Percentiles rank a stretch among this genome's conserved stretches.
Evolutionary conservation across 2,888 invertebrate genomes (phyloP).

Genomic region (Cybosia mesomella): DNA sequence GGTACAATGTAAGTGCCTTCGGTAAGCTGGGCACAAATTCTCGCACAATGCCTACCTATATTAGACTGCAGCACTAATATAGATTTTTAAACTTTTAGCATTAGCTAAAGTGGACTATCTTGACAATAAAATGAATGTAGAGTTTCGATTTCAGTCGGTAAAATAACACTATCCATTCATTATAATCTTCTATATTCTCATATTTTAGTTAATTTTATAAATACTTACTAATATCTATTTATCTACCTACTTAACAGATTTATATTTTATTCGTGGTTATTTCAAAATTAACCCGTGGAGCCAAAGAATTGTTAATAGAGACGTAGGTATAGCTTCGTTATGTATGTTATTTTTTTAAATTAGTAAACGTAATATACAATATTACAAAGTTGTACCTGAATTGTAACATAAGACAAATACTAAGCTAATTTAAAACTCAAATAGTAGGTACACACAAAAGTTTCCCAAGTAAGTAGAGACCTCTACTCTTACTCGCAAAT

Average conservation of each 20-base stretch:
- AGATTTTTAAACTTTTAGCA: background rate
- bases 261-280: background rate
- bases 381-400: background rate
- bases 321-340: background rate
- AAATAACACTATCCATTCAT: background rate
- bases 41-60: background rate
- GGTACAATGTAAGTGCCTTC: background rate
- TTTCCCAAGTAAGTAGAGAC: slow-evolving; percentile 20
- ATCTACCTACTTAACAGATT: background rate
- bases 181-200: background rate
- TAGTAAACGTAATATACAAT: background rate
- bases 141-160: background rate
- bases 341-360: background rate
- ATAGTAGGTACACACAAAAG: background rate
- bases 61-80: background rate
- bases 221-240: background rate
- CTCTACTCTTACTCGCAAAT: slow-evolving; percentile 36
- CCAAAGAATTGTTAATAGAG: background rate
- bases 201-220: background rate
- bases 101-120: background rate
- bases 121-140: background rate
- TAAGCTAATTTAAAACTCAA: background rate
- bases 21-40: background rate
- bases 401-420: background rate
- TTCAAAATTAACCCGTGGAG: slow-evolving; percentile 9